A percentile compares a stretch with the other conserved stretches of the same genome.
These are phyloP conservation scores for Siniperca chuatsi DNA, from an alignment of 2,113 vertebrate species.

Conservation along the genomic window DNA sequence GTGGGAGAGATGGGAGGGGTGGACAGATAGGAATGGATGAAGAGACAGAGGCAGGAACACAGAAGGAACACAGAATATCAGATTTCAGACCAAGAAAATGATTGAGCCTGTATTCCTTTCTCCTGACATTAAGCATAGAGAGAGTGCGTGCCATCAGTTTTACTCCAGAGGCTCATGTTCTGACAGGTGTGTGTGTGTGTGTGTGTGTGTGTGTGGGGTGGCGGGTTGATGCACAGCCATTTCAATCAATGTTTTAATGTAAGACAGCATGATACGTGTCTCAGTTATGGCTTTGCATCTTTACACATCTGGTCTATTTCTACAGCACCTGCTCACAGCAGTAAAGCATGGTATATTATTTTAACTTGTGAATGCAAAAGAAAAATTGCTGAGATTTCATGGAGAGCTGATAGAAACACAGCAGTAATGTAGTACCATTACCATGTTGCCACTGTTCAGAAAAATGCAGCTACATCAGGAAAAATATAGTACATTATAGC, in stretches of 20 bases:
- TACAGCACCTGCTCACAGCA: slow-evolving; percentile 21
- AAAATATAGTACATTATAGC: not conserved
- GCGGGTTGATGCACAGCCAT: not conserved
- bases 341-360: not conserved
- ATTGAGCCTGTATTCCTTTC: slow-evolving; percentile 54
- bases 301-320: slow-evolving; percentile 26
- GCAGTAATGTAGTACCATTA: not conserved
- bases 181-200: slow-evolving; percentile 28
- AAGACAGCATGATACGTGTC: not conserved
- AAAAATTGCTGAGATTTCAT: not conserved
- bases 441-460: not conserved
- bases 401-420: not conserved
- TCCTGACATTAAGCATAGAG: slow-evolving; percentile 28
- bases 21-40: slow-evolving; percentile 50
- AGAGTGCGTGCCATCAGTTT: slow-evolving; percentile 1
- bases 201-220: too few species aligned
- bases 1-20: slow-evolving; percentile 62
- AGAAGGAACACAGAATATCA: slow-evolving; percentile 68
- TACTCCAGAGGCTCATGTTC: slow-evolving; percentile 1
- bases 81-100: slow-evolving; percentile 80
- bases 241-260: slow-evolving; percentile 30
- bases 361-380: not conserved
- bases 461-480: not conserved
- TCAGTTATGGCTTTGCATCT: slow-evolving; percentile 22
- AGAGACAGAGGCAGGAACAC: slow-evolving; percentile 66